Evolutionary conservation across 2,888 invertebrate genomes (phyloP).

Genomic region (Eudemis profundana): DNA sequence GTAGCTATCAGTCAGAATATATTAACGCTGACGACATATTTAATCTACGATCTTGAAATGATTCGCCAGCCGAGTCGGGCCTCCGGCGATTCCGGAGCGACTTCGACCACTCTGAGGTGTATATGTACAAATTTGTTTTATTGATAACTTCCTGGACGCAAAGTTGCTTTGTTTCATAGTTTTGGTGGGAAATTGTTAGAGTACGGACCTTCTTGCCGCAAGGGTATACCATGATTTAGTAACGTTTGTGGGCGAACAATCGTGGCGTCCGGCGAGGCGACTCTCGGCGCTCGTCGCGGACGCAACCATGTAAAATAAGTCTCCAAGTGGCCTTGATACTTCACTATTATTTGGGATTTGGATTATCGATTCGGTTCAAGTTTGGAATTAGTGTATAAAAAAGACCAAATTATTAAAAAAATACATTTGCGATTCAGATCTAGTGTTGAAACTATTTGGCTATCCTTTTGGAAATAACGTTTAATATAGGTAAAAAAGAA

Average conservation of each 20-base stretch:
- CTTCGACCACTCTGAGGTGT: conserved; percentile 56
- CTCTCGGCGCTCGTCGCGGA: conserved; percentile 70
- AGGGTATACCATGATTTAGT: conserved; percentile 80
- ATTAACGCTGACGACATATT: conserved; percentile 46
- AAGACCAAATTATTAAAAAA: conserved; percentile 80
- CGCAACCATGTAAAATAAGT: conserved; percentile 77
- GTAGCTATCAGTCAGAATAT: conserved; percentile 57
- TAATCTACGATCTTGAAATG: conserved; percentile 34
- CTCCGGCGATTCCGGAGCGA: conserved; percentile 28
- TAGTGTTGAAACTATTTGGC: conserved; percentile 83
- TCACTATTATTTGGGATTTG: conserved; percentile 81
- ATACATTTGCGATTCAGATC: conserved; percentile 78
- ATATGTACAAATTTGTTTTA: conserved; percentile 82
- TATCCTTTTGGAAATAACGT: conserved; percentile 83
- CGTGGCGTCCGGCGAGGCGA: conserved; percentile 63
- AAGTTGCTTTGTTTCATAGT: conserved; percentile 72
- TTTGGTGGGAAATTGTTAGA: conserved; percentile 76
- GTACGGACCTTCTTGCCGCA: conserved; percentile 77
- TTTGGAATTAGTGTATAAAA: conserved; percentile 83
- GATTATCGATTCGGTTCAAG: conserved; percentile 80
- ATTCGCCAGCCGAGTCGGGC: conserved; percentile 30
- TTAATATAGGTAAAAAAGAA: conserved; percentile 74
- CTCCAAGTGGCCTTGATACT: conserved; percentile 85
- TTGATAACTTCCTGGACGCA: conserved; percentile 65
- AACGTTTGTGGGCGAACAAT: conserved; percentile 71